Evolutionary conservation across 2,113 vertebrate species (phyloP), one percentile per base, ranked within the genome.

Genomic region (Syngnathus floridae): DNA sequence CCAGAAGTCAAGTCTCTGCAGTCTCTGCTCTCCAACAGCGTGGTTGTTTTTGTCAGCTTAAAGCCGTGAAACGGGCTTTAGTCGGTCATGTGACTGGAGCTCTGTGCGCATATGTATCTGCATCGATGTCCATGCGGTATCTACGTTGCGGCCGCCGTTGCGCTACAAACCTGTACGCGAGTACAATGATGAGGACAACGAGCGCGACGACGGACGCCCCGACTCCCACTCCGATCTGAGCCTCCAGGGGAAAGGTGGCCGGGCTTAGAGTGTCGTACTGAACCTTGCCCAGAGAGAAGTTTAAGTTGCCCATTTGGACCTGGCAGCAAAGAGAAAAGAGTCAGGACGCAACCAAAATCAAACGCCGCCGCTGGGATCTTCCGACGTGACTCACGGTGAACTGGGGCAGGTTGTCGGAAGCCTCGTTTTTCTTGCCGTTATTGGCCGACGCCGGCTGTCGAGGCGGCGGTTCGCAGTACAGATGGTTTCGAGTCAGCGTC

Each of bases 271-370:
- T 92, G 70, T 98, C 97, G 0, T 98, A 99, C 76, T 95, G 93
- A 66, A 99, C 95, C 0, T 90, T 90, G 3, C 97, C 97, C 70
- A 99, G 89, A 14, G 92, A 92, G 81, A 97, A 94, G 87, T 90
- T 93, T 71, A 95, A 85, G 83, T 96, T 95, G 26, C 97, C 97
- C 93, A 99, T 98, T 75, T 93, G 92, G 26, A 99, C 97, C 97
- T 98, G 81, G 21, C 75, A 51, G 21, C 75, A 51, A 52, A 37
- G 4, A 52, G 4, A 49, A 19, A 21, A 12, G 38, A 61, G 35
- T 2, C 5, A 57, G 35, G 3, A 51, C 10, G 21, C 48, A 7
- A 16, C 0, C 5, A 35, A 31, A 56, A 5, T 13, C 41, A 3
- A 48, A 35, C 38, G 54, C 26, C 35, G 54, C 5, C 5, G 4